Evolutionary conservation across 2,113 vertebrate genomes (phyloP), one percentile per base, ranked within the genome.

Genomic region (Sigmodon hispidus): DNA sequence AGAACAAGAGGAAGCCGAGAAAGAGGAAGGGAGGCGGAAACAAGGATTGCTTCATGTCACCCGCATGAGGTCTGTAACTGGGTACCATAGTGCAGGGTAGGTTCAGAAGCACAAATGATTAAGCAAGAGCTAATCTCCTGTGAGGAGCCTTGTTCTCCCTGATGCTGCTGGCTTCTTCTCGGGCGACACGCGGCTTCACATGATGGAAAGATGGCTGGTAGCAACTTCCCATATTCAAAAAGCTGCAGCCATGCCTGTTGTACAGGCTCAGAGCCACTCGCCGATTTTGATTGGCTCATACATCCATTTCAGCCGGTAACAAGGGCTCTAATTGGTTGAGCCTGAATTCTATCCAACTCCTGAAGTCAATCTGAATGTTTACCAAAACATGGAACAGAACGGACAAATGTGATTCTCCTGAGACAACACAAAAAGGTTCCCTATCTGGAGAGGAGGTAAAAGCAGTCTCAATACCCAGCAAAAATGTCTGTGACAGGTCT

Each of bases 401-500:
- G 45, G 85, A 17, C 48, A 83, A 94, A 91, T 79, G 45, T 48
- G 2, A 4, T 65, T 69, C 69, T 90, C 45, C 59, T 61, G 34
- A 69, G 92, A 67, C 9, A 76, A 96, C 92, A n/a, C 63, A 86
- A 55, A 92, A 55, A 75, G 87, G 7, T 0, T 29, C 17, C 57
- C 15, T 84, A 90, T 84, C 90, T 89, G 75, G 95, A 93, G 13
- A 93, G 57, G 31, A 94, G 96, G 36, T 91, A 91, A 96, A 84
- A 21, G 3, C 76, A 34, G 36, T 7, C 55, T 89, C 11, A 83
- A 90, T 65, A 75, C 1, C 7, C 43, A 87, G 19, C 36, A 76
- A 73, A 76, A 73, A 73, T 43, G 21, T 89, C 50, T 57, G 40
- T 75, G 67, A 9, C 1, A 0, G 22, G 21, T 75, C 89, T 95